A percentile compares a stretch with the other conserved stretches of the same genome.
Conservation (phyloP, 2,797 vertebrate genomes). For the Numenius phaeopus region DNA sequence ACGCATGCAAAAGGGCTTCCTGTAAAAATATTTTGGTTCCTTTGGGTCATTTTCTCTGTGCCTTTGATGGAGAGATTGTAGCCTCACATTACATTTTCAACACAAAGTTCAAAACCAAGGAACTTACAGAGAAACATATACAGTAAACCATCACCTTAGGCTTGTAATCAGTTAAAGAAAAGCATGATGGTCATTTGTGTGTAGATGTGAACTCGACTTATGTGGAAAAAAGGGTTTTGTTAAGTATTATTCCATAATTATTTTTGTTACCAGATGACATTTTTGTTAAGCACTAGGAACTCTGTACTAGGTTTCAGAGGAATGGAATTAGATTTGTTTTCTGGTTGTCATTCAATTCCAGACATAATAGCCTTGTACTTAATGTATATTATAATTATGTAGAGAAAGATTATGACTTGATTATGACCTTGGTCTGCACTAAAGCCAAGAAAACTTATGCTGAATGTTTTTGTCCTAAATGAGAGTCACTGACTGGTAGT, state of each 20-base stretch:
- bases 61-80: conserved; percentile 31
- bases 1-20: not conserved
- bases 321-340: conserved; percentile 8
- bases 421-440: conserved; percentile 23
- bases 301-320: not conserved
- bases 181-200: not conserved
- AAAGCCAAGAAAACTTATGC: conserved; percentile 11
- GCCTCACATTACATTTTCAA: conserved; percentile 17
- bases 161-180: not conserved
- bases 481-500: not conserved
- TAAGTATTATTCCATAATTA: not conserved
- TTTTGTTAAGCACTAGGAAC: not conserved
- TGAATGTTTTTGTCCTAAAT: not conserved
- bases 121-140: not conserved
- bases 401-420: conserved; percentile 20
- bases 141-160: not conserved
- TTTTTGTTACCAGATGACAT: not conserved
- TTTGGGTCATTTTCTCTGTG: conserved; percentile 40
- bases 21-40: conserved; percentile 30
- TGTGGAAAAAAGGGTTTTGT: not conserved
- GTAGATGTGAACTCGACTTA: not conserved
- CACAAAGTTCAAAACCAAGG: conserved; percentile 16
- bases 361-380: not conserved
- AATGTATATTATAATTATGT: conserved; percentile 2
- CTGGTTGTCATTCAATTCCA: conserved; percentile 11